These are phyloP conservation scores for Corythoichthys haematopterus DNA, from an alignment of 2,113 vertebrate genomes.

Conservation along the genomic window DNA sequence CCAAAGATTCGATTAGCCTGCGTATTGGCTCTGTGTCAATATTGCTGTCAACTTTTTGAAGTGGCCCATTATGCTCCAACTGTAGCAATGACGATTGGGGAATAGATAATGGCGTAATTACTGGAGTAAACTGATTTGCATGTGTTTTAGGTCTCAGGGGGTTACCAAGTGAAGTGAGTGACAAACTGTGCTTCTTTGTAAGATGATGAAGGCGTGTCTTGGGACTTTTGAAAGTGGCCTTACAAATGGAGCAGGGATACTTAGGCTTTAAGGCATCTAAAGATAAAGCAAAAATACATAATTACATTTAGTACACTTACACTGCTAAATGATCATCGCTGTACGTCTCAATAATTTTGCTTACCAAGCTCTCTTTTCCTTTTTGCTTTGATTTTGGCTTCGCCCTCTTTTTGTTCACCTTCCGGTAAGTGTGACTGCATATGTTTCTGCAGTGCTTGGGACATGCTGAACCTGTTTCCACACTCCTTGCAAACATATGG, in stretches of 20 bases:
- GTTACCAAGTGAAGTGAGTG: conserved; percentile 20
- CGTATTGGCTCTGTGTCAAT: conserved; percentile 73
- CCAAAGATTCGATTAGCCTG: conserved; percentile 71
- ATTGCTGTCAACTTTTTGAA: conserved; percentile 67
- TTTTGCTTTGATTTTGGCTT: conserved; percentile 18
- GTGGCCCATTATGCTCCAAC: conserved; percentile 58
- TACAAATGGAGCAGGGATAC: conserved; percentile 63
- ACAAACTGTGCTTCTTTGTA: conserved; percentile 60
- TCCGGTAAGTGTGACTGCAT: conserved; percentile 48
- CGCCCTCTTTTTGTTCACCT: conserved; percentile 20
- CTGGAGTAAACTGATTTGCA: conserved; percentile 34
- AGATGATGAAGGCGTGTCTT: conserved; percentile 63
- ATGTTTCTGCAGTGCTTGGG: conserved; percentile 68
- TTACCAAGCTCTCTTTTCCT: conserved; percentile 53
- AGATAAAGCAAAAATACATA: conserved; percentile 9
- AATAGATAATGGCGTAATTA: conserved; percentile 60
- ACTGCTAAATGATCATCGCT: neutral
- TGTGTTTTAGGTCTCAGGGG: conserved; percentile 8
- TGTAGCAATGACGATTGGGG: conserved; percentile 52
- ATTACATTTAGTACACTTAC: neutral
- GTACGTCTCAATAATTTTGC: neutral
- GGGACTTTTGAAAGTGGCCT: conserved; percentile 62
- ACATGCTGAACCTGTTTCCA: conserved; percentile 66
- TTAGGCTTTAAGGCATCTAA: conserved; percentile 46
- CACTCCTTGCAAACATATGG: conserved; percentile 73